These are phyloP conservation scores for Lasioglossum vierecki DNA, from an alignment of 2,888 invertebrate species.

Conservation along the genomic window DNA sequence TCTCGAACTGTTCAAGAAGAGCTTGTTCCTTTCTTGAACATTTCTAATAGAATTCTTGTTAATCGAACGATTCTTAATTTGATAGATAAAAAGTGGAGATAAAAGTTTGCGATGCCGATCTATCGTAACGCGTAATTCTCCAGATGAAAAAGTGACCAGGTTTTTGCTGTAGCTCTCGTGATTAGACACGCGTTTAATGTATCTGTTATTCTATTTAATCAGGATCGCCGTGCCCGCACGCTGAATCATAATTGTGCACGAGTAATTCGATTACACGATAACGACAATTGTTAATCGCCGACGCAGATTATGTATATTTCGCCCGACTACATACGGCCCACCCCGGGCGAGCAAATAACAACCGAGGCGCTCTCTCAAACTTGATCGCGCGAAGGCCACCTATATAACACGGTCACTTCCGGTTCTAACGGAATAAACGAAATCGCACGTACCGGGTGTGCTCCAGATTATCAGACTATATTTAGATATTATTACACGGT, in stretches of 20 bases:
- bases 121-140: not conserved
- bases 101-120: not conserved
- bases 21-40: no score
- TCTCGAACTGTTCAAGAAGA: no score
- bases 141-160: not conserved
- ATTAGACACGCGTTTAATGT: not conserved
- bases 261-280: not conserved
- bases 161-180: not conserved
- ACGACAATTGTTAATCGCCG: not conserved
- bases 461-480: not conserved
- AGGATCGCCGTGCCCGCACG: not conserved
- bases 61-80: not conserved
- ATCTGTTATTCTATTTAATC: not conserved
- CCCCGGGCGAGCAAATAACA: not conserved
- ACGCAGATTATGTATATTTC: not conserved
- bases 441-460: conserved; percentile 6
- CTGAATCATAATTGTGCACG: not conserved
- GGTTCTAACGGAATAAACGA: conserved; percentile 4
- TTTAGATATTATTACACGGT: not conserved
- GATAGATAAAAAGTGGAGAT: not conserved
- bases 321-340: not conserved
- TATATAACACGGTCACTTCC: not conserved
- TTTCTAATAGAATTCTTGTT: no score
- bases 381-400: conserved; percentile 1
- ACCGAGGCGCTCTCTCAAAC: not conserved